Evolutionary conservation across 2,797 vertebrate genomes (phyloP), one percentile per base, ranked within the genome.

Genomic region (Echiichthys vipera): DNA sequence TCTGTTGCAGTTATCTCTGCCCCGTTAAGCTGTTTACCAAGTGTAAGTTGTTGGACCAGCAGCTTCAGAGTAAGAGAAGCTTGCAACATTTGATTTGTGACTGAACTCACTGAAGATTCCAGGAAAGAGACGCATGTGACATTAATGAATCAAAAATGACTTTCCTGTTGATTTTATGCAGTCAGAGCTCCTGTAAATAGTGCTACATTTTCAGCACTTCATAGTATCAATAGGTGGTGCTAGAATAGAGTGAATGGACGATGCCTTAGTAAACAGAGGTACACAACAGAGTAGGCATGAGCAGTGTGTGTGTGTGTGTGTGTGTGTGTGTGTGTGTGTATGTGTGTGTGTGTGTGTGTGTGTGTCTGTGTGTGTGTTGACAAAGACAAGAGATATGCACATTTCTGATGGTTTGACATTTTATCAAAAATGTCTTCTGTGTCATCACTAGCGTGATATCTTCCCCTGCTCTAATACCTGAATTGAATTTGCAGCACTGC

Each of bases 171-270:
- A 2, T 50, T 56, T 67, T 18, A n/a, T 65, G 59, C 17, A 49
- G 36, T 25, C 30, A 14, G 3, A 29, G 30, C 14, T 58, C 40
- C 25, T 45, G 45, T 46, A 29, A 61, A 36, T 6, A 46, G 65
- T 43, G 53, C 32, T 56, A 32, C 50, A 45, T 43, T 58, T 59
- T 8, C 24, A 66, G n/a, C 7, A 4, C 17, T 56, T 57, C 15
- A 17, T 40, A 53, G 46, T 29, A 88, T 92, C 93, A 93, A 83
- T 93, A 94, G 93, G 89, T 91, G 93, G 93, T 84, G 93, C 93
- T 93, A 90, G 84, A 91, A 88, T 78, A 77, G 80, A 92, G 77
- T 78, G 69, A 81, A 87, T 81, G 65, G 42, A 42, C 39, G 55
- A 76, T 55, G 56, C 49, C 51, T 61, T 9, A 17, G 39, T 17